These are phyloP conservation scores for Fukomys damarensis DNA, from an alignment of 2,113 vertebrate genomes.

Conservation along the genomic window DNA sequence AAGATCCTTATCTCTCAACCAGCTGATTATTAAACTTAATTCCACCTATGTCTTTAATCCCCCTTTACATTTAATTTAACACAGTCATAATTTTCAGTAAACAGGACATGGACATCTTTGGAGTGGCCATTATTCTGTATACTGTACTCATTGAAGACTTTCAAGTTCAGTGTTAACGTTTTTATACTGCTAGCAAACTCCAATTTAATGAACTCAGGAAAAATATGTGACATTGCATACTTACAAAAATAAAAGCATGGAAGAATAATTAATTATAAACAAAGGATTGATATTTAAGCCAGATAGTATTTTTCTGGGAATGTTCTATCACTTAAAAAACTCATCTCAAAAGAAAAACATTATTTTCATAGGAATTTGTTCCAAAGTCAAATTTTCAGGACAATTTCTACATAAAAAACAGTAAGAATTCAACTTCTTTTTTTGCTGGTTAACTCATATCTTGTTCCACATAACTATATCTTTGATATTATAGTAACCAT, in stretches of 20 bases:
- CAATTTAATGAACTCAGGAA: not conserved
- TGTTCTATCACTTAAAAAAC: not conserved
- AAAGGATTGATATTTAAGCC: not conserved
- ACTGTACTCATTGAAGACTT: not conserved
- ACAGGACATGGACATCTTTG: not conserved
- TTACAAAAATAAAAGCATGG: conserved; percentile 20
- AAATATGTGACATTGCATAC: not conserved
- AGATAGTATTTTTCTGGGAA: not conserved
- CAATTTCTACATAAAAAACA: not conserved
- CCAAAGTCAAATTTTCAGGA: not conserved
- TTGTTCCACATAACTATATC: not conserved
- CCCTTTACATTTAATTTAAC: not conserved
- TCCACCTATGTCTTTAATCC: not conserved
- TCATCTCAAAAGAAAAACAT: not conserved
- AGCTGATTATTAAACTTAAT: not conserved
- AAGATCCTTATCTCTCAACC: not conserved
- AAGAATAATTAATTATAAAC: not conserved
- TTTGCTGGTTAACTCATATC: not conserved
- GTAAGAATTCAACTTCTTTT: conserved; percentile 29
- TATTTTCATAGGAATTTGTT: not conserved
- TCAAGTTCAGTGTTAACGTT: not conserved
- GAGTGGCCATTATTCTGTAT: not conserved
- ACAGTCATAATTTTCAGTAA: not conserved
- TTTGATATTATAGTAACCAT: not conserved
- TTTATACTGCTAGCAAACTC: not conserved